Conservation (phyloP, 35 echinoderm and acorn worm species). For the Chiridota heheva region DNA sequence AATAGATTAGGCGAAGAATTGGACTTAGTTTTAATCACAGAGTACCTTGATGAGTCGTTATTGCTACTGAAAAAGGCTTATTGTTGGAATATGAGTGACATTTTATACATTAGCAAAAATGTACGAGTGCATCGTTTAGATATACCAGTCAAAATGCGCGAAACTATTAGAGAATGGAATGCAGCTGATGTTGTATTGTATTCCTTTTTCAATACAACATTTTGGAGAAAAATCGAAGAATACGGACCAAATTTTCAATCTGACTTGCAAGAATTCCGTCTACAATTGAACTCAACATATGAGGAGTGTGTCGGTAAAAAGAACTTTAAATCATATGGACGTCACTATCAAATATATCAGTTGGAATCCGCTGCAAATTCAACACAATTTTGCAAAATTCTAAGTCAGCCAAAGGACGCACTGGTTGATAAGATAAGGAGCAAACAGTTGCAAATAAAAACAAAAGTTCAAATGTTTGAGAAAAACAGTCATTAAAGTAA, state of each 20-base stretch:
- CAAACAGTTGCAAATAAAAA: too few species aligned
- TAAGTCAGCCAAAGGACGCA: too few species aligned
- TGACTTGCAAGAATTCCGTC: conserved; percentile 65
- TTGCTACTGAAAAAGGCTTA: conserved; percentile 40
- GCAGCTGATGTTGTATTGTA: conserved; percentile 62
- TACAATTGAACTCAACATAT: too few species aligned
- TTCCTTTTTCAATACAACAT: conserved; percentile 74
- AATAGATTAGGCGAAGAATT: conserved; percentile 32
- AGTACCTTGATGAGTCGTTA: conserved; percentile 64
- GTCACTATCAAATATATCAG: too few species aligned
- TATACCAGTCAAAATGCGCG: not conserved
- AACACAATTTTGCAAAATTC: too few species aligned
- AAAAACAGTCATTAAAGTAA: too few species aligned
- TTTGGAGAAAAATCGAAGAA: conserved; percentile 73
- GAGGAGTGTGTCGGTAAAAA: too few species aligned
- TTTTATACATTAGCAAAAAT: conserved; percentile 60
- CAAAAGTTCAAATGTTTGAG: too few species aligned
- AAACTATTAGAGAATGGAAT: conserved; percentile 57
- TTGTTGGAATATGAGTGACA: conserved; percentile 52
- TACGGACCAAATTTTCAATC: conserved; percentile 67
- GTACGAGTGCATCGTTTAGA: too few species aligned
- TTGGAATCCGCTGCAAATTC: too few species aligned
- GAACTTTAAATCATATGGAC: too few species aligned
- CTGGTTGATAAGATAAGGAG: too few species aligned
- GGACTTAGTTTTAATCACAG: conserved; percentile 49